Evolutionary conservation across 2,113 vertebrate genomes (phyloP).

Genomic region (Vulpes vulpes): DNA sequence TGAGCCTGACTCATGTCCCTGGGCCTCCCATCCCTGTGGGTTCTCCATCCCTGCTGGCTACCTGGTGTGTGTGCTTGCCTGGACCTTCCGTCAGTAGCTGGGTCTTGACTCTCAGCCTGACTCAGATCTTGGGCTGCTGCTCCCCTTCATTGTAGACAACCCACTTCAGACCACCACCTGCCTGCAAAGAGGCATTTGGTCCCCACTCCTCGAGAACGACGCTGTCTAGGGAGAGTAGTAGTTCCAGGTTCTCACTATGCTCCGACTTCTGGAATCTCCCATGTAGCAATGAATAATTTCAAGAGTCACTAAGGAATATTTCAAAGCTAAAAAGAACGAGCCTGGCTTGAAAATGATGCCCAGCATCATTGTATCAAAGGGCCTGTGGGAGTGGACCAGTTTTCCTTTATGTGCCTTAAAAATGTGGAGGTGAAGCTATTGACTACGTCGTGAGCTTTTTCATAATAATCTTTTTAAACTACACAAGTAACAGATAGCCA

Average conservation of each 20-base stretch:
- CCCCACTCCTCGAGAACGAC: not conserved
- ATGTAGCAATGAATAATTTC: not conserved
- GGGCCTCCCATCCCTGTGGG: not conserved
- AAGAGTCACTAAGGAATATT: not conserved
- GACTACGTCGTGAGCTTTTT: not conserved
- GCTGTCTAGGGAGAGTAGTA: accelerated
- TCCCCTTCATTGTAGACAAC: not conserved
- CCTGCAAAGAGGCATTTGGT: accelerated
- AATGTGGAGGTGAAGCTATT: not conserved
- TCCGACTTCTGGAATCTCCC: not conserved
- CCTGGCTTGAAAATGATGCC: not conserved
- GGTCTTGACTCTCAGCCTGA: not conserved
- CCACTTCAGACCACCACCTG: accelerated
- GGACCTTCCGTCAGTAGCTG: no score
- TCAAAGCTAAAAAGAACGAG: not conserved
- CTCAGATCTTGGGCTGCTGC: not conserved
- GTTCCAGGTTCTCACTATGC: not conserved
- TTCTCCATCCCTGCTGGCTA: not conserved
- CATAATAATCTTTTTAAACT: not conserved
- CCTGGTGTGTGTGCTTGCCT: not conserved
- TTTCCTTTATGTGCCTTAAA: not conserved
- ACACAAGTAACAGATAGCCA: not conserved
- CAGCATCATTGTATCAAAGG: not conserved
- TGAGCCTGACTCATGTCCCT: not conserved
- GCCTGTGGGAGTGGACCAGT: not conserved